These are phyloP conservation scores for Chaetoderma sp. DNA, from an alignment of 2,888 invertebrate species.

Conservation along the genomic window DNA sequence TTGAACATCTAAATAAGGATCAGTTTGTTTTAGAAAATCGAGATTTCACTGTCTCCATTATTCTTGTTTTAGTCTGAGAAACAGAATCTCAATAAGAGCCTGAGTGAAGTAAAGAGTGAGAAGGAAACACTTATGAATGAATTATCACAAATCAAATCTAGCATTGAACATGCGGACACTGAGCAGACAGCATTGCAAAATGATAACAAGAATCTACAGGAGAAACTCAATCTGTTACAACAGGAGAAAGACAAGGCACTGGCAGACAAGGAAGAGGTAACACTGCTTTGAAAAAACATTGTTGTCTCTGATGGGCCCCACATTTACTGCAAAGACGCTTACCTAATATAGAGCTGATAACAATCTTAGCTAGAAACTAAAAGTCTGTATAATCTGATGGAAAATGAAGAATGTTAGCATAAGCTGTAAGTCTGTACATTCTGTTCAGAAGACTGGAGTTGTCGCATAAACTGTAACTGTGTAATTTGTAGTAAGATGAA, in stretches of 20 bases:
- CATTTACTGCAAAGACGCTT: too few species aligned
- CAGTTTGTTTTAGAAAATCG: not conserved
- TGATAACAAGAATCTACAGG: slow-evolving; percentile 38
- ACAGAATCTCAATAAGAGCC: slow-evolving; percentile 53
- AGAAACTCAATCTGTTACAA: slow-evolving; percentile 44
- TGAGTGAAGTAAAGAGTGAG: slow-evolving; percentile 53
- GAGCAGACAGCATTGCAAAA: slow-evolving; percentile 33
- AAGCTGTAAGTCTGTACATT: not conserved
- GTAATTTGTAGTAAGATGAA: too few species aligned
- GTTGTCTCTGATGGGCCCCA: too few species aligned
- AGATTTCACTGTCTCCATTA: not conserved
- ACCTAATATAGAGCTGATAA: too few species aligned
- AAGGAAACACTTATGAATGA: slow-evolving; percentile 48
- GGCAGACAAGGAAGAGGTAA: slow-evolving; percentile 47
- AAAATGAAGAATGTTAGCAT: not conserved
- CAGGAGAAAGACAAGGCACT: slow-evolving; percentile 43
- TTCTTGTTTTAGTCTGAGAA: slow-evolving; percentile 59
- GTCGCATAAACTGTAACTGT: too few species aligned
- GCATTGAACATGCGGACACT: slow-evolving; percentile 43
- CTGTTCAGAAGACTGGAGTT: not conserved
- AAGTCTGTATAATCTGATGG: too few species aligned
- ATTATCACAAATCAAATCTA: slow-evolving; percentile 46
- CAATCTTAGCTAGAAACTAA: too few species aligned
- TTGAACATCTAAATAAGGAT: not conserved
- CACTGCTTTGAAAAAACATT: not conserved